Percentiles rank a stretch among this genome's conserved stretches.
Conservation (phyloP, 2,888 invertebrate genomes). For the Chorisops tibialis region DNA sequence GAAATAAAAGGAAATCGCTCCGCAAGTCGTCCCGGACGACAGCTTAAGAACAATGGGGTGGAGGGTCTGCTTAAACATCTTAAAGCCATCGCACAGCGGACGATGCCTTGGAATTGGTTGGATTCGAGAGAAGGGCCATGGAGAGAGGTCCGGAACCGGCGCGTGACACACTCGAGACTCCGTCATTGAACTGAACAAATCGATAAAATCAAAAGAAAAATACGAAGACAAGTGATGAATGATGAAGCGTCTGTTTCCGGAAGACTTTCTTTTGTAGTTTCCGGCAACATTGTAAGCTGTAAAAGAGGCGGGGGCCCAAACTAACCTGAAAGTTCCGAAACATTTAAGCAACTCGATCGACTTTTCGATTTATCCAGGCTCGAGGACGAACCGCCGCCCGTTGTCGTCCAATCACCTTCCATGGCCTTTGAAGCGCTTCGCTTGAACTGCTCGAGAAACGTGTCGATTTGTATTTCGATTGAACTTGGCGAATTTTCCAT, state of each 20-base stretch:
- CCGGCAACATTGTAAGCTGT: too few relatives aligned
- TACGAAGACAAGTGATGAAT: too few relatives aligned
- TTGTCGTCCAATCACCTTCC: slow-evolving; percentile 58
- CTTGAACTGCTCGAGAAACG: slow-evolving; percentile 78
- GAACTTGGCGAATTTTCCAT: slow-evolving; percentile 61
- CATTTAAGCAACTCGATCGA: slow-evolving; percentile 47
- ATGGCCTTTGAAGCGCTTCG: slow-evolving; percentile 75
- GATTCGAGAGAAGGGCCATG: not conserved
- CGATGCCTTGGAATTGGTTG: not conserved
- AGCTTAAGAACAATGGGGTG: too few relatives aligned
- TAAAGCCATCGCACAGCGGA: not conserved
- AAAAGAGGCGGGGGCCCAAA: slow-evolving; percentile 21
- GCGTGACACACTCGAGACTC: not conserved
- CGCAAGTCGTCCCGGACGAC: too few relatives aligned
- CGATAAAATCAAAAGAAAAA: slow-evolving; percentile 15
- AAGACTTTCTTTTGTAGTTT: too few relatives aligned
- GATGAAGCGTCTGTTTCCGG: too few relatives aligned
- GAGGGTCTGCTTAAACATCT: too few relatives aligned
- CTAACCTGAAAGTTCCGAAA: slow-evolving; percentile 44
- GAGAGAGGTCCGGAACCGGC: not conserved
- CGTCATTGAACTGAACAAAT: slow-evolving; percentile 29
- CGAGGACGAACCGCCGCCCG: slow-evolving; percentile 23
- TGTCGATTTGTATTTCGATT: slow-evolving; percentile 77
- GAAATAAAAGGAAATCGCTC: too few relatives aligned
- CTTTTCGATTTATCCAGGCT: slow-evolving; percentile 39